Percentiles rank a stretch among this genome's conserved stretches.
Conservation (phyloP, 92 coral and sea anemone genomes). For the Parazoanthus swiftii region DNA sequence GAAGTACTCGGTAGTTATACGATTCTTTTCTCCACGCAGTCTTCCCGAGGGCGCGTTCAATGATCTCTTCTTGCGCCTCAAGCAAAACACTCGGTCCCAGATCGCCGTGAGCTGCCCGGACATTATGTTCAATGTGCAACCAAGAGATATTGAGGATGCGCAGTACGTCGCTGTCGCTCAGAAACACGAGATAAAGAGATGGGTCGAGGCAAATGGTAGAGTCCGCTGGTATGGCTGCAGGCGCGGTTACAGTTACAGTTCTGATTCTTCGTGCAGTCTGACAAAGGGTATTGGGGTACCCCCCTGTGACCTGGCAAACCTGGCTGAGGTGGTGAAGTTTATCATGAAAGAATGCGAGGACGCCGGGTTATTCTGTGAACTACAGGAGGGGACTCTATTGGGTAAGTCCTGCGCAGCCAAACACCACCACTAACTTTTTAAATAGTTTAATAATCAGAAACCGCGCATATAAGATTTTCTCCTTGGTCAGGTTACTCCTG, state of each 20-base stretch:
- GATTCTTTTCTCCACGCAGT: slow-evolving; percentile 30
- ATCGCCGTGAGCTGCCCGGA: slow-evolving; percentile 92
- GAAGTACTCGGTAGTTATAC: too few relatives aligned
- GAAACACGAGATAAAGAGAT: slow-evolving; percentile 84
- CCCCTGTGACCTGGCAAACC: slow-evolving; percentile 91
- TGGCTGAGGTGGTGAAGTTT: slow-evolving; percentile 92
- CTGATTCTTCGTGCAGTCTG: slow-evolving; percentile 57
- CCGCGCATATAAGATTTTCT: too few relatives aligned
- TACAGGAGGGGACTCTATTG: slow-evolving; percentile 88
- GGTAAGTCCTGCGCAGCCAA: slow-evolving; percentile 44
- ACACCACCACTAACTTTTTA: neutral
- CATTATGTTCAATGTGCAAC: slow-evolving; percentile 84
- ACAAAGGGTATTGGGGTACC: slow-evolving; percentile 76
- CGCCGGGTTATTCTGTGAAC: slow-evolving; percentile 93
- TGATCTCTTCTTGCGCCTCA: slow-evolving; percentile 82
- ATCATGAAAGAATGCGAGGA: slow-evolving; percentile 94
- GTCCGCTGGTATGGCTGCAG: slow-evolving; percentile 98
- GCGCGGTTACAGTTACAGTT: slow-evolving; percentile 61
- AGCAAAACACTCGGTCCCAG: slow-evolving; percentile 55
- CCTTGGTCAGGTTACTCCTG: too few relatives aligned
- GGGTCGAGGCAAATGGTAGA: slow-evolving; percentile 86
- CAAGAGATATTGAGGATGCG: slow-evolving; percentile 58
- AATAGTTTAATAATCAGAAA: too few relatives aligned
- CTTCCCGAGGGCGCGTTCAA: slow-evolving; percentile 82
- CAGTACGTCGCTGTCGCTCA: slow-evolving; percentile 61